phyloP scores from a whole-genome alignment of 1,140 invertebrate species.

The Nasonia vitripennis region DNA sequence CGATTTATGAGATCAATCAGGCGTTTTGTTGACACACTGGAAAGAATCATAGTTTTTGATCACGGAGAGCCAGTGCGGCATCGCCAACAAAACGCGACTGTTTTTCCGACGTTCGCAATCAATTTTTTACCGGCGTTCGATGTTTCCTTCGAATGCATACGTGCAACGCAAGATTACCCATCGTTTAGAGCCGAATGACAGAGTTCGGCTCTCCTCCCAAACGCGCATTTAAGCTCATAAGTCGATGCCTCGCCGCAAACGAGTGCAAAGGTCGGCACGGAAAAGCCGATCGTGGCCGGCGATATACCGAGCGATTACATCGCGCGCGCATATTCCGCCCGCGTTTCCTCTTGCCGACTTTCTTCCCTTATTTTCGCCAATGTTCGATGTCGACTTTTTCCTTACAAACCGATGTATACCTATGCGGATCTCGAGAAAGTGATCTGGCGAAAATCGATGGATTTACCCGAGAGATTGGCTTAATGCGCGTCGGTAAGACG shows the following conservation, averaged over 20 bases:
- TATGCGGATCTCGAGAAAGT: not conserved
- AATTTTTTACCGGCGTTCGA: too few relatives aligned
- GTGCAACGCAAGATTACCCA: too few relatives aligned
- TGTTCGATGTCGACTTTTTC: not conserved
- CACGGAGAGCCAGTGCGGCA: too few relatives aligned
- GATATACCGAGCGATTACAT: too few relatives aligned
- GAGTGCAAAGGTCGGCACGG: constrained; percentile 3
- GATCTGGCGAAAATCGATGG: constrained; percentile 6
- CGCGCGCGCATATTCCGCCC: not conserved
- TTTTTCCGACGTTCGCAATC: too few relatives aligned
- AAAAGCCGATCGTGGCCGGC: not conserved
- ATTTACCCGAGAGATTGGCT: constrained; percentile 9
- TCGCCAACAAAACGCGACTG: too few relatives aligned
- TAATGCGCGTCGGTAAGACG: not conserved
- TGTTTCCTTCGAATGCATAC: too few relatives aligned
- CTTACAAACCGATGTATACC: not conserved
- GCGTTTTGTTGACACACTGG: too few relatives aligned
- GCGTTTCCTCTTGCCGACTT: not conserved
- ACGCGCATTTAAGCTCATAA: not conserved
- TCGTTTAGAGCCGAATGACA: not conserved
- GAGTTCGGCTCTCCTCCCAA: not conserved
- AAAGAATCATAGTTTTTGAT: too few relatives aligned
- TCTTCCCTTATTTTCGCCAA: not conserved
- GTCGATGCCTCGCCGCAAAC: not conserved
- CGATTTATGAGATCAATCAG: too few relatives aligned